phyloP scores from a whole-genome alignment of 1,140 invertebrate species.

The Trichoplusia ni region DNA sequence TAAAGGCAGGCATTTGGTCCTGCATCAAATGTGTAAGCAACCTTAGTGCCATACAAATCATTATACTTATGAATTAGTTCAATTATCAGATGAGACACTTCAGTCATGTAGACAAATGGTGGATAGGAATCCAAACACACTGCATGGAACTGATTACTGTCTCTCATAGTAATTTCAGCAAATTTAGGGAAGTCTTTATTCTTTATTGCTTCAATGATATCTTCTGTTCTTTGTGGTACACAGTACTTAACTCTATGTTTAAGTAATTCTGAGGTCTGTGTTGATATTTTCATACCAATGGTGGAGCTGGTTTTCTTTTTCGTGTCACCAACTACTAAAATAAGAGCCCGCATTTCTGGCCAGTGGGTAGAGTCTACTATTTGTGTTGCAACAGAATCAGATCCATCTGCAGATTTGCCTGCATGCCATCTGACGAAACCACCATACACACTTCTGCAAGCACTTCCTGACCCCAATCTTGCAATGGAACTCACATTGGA shows the following conservation, averaged over 20 bases:
- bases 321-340: constrained; percentile 94
- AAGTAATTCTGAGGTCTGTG: constrained; percentile 92
- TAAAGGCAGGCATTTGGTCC: constrained; percentile 98
- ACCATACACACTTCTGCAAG: constrained; percentile 96
- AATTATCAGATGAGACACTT: constrained; percentile 90
- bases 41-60: constrained; percentile 84
- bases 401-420: constrained; percentile 86
- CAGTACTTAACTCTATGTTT: constrained; percentile 87
- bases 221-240: constrained; percentile 87
- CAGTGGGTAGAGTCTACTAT: constrained; percentile 90
- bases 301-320: constrained; percentile 95
- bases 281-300: constrained; percentile 93
- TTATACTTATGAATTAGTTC: constrained; percentile 94
- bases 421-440: constrained; percentile 96
- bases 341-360: constrained; percentile 94
- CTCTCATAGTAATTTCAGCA: constrained; percentile 94
- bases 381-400: constrained; percentile 92
- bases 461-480: constrained; percentile 96
- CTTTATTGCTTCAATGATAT: constrained; percentile 90
- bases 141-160: constrained; percentile 99
- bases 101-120: constrained; percentile 96
- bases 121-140: constrained; percentile 97
- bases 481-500: constrained; percentile 93
- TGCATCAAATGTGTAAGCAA: constrained; percentile 98
- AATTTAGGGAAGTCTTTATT: constrained; percentile 92